Conservation (phyloP, 2,888 invertebrate species). For the Tridacna crocea region DNA sequence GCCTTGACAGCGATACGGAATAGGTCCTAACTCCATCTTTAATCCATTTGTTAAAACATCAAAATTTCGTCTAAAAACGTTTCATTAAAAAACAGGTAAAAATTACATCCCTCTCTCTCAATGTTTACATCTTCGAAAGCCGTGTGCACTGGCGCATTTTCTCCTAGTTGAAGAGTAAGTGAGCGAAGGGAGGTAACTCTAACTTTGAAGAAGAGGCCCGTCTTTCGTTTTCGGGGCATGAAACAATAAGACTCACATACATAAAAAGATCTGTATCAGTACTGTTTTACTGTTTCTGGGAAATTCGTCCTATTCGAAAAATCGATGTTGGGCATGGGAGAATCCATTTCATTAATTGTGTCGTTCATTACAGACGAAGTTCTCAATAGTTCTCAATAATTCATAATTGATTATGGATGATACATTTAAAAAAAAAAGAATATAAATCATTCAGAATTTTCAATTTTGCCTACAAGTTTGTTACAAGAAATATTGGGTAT, state of each 20-base stretch:
- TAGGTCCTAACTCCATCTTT: conserved; percentile 9
- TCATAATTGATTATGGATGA: no score
- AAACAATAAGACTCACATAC: neutral
- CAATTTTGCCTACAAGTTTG: no score
- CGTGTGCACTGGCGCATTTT: conserved; percentile 17
- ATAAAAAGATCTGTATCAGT: no score
- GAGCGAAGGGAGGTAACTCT: conserved; percentile 2
- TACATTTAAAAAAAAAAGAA: no score
- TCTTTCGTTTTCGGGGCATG: neutral
- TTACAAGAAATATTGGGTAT: no score
- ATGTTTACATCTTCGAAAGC: neutral
- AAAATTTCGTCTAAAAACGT: neutral
- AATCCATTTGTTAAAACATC: neutral
- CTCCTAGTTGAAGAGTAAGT: conserved; percentile 2
- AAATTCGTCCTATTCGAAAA: no score
- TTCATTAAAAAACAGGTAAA: neutral
- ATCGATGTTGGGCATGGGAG: no score
- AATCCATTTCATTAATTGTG: no score
- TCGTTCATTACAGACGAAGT: no score
- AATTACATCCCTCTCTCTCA: neutral
- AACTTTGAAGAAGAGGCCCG: neutral
- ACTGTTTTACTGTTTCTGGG: no score
- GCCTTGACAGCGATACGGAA: conserved; percentile 13
- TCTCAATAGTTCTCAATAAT: no score
- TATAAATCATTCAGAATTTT: no score